Base-by-base conservation (phyloP, 2,888 invertebrate species). In the Ornithoptera alexandrae region DNA sequence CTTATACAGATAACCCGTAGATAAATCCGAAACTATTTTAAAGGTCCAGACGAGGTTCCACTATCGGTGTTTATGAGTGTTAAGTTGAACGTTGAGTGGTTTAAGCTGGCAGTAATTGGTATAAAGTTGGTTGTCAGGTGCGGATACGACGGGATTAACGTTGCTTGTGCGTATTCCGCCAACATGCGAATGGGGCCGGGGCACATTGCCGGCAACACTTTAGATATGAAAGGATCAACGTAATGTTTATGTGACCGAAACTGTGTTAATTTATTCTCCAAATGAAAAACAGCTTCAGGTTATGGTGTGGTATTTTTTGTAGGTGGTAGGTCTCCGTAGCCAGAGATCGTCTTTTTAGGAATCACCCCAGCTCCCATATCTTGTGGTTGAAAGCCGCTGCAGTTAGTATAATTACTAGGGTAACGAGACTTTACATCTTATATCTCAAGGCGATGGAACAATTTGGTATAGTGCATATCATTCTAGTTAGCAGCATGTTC, bases 191-290 rank as follows among this genome's bases (percentile, higher is more conserved):
- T 46, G 42, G 39, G 64, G 59, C 8, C 10, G 53, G 42, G 24
- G n/a, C 56, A 61, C 63, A 59, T 68, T 68, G 60, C 42, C 18
- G 2, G 6, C 64, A 20, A 56, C 65, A 61, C 56, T 69, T 65
- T 65, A 65, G 69, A 69, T 69, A 69, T 64, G 65, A 69, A 50
- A 65, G 69, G 69, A 57, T 53, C 60, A 50, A 39, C 65, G 56
- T 69, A 57, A 69, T 61, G 65, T 60, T 68, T 64, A 60, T 24
- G 39, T 15, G 1, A 61, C 22, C 60, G 17, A 30, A 69, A 65
- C 56, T 65, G 39, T 12, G 42, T 42, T 61, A 62, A 58, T 50
- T 63, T 8, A 12, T 20, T 62, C 39, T 8, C n/a, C 56, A 56
- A 56, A 62, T 62, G 24, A 67, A 61, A 61, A 20, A 17, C 17